Percentiles rank a stretch among this genome's conserved stretches.
Conservation (phyloP, 1,140 invertebrate species). For the Cotesia chilonis region DNA sequence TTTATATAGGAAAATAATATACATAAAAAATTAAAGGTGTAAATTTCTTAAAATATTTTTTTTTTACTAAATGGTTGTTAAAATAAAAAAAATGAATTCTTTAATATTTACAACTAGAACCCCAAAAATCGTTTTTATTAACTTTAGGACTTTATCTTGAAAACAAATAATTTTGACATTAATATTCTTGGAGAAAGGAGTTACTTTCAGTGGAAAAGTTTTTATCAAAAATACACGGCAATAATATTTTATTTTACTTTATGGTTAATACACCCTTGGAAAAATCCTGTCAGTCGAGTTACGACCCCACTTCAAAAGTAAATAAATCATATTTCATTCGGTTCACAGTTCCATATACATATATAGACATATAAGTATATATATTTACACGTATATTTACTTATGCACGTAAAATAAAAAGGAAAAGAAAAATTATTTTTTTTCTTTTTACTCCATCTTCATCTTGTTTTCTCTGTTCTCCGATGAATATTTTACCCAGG, state of each 20-base stretch:
- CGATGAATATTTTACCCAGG: slow-evolving; percentile 20
- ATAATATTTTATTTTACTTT: slow-evolving; percentile 14
- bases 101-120: too few relatives aligned
- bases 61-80: too few relatives aligned
- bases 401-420: neutral
- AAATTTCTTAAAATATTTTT: too few relatives aligned
- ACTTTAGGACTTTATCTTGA: too few relatives aligned
- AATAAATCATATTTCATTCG: slow-evolving; percentile 7
- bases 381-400: neutral
- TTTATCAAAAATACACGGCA: neutral
- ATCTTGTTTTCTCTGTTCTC: slow-evolving; percentile 6
- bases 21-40: too few relatives aligned
- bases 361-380: neutral
- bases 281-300: slow-evolving; percentile 1
- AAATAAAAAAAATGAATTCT: too few relatives aligned
- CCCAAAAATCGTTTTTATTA: too few relatives aligned
- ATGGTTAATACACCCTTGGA: neutral
- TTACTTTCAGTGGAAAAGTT: too few relatives aligned
- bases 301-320: slow-evolving; percentile 11
- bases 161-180: too few relatives aligned
- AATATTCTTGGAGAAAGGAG: too few relatives aligned
- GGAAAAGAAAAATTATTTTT: too few relatives aligned
- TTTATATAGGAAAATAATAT: too few relatives aligned
- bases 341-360: neutral
- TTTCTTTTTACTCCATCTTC: neutral